Conservation (phyloP, 2,888 invertebrate species). For the Drosophila silvestris region DNA sequence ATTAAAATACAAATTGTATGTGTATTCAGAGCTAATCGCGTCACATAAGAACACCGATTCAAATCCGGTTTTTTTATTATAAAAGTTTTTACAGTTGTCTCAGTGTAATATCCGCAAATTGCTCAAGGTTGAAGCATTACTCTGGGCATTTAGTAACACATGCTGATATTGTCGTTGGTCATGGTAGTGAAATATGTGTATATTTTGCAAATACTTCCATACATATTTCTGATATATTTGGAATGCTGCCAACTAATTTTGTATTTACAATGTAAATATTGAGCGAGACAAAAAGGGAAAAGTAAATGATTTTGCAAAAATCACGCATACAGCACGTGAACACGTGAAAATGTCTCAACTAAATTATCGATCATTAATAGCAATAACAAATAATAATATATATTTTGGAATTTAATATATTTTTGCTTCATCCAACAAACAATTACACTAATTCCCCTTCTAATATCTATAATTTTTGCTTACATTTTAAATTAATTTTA, state of each 20-base stretch:
- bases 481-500: neutral
- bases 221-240: slow-evolving; percentile 7
- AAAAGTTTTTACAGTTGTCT: neutral
- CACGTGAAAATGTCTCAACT: neutral
- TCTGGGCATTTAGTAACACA: neutral
- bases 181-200: neutral
- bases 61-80: slow-evolving; percentile 22
- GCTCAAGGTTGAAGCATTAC: neutral
- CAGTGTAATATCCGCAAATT: slow-evolving; percentile 1
- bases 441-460: neutral
- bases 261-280: slow-evolving; percentile 5
- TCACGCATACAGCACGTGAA: slow-evolving; percentile 51
- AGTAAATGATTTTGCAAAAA: slow-evolving; percentile 45
- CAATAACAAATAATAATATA: neutral
- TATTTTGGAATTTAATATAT: neutral
- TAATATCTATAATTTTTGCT: neutral
- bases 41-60: neutral
- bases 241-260: slow-evolving; percentile 7
- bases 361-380: neutral
- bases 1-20: neutral
- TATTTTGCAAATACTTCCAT: neutral
- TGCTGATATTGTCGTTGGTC: slow-evolving; percentile 1
- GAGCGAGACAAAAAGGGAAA: slow-evolving; percentile 20
- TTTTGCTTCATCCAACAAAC: neutral
- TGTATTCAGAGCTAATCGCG: neutral